Conservation (phyloP, 37 sponge, comb jelly and placozoan species). For the Beroe forskalii region DNA sequence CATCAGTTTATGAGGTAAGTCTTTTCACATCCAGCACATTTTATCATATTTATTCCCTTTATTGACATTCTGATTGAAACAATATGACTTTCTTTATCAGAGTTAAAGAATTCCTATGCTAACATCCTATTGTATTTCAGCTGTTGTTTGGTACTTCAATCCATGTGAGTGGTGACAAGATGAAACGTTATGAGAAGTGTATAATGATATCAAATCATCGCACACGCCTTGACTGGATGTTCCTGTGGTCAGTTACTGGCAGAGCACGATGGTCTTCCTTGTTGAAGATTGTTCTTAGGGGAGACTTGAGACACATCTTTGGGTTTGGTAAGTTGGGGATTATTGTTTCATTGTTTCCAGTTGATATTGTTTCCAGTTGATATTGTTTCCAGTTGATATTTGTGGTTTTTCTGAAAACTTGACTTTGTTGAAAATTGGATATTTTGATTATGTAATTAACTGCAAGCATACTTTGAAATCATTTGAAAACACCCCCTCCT, state of each 20-base stretch:
- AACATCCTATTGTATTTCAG: constrained; percentile 67
- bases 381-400: not conserved
- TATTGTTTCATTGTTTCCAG: too few species aligned
- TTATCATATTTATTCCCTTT: not conserved
- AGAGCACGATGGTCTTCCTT: constrained; percentile 58
- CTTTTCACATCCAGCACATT: not conserved
- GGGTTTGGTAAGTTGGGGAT: constrained; percentile 77
- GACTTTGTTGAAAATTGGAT: too few species aligned
- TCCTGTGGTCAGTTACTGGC: constrained; percentile 72
- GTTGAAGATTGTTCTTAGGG: constrained; percentile 79
- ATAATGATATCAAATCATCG: constrained; percentile 89
- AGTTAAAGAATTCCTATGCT: not conserved
- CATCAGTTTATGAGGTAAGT: constrained; percentile 54
- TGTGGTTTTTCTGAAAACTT: not conserved
- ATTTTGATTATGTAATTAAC: not conserved
- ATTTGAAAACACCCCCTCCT: too few species aligned
- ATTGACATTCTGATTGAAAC: not conserved
- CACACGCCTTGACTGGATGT: constrained; percentile 92
- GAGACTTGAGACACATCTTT: constrained; percentile 75
- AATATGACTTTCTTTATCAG: not conserved
- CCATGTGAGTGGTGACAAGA: constrained; percentile 74
- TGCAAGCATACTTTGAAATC: too few species aligned
- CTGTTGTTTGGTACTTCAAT: constrained; percentile 76
- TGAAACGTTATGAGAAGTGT: constrained; percentile 69
- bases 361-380: not conserved